A percentile compares a stretch with the other conserved stretches of the same genome.
Evolutionary conservation across 2,113 vertebrate species (phyloP).

Genomic region (Rhea pennata): DNA sequence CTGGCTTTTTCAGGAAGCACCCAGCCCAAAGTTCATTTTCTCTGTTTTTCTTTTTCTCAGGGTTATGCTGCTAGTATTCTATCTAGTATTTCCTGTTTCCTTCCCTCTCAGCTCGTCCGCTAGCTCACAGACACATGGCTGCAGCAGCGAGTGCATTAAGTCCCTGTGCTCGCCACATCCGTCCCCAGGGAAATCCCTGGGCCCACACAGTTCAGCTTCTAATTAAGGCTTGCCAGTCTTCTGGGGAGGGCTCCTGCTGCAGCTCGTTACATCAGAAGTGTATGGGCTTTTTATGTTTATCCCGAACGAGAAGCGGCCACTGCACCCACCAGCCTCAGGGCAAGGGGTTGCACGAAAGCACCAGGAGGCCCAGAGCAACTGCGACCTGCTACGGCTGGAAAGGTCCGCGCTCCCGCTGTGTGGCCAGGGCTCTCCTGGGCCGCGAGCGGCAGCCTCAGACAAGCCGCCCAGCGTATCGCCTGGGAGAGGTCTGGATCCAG

Average conservation of each 20-base stretch:
- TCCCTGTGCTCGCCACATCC: slow-evolving; percentile 44
- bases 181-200: slow-evolving; percentile 65
- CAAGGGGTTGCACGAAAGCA: not conserved
- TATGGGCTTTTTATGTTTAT: not conserved
- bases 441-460: no score
- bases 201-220: slow-evolving; percentile 22
- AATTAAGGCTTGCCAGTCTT: not conserved
- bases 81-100: slow-evolving; percentile 55
- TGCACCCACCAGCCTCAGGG: not conserved
- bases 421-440: no score
- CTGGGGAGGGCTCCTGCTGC: not conserved
- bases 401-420: no score
- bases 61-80: slow-evolving; percentile 2
- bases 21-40: slow-evolving; percentile 20
- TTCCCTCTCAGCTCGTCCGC: slow-evolving; percentile 5
- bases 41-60: not conserved
- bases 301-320: not conserved
- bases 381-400: no score
- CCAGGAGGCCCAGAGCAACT: not conserved
- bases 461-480: not conserved
- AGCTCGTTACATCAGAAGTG: not conserved
- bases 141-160: not conserved
- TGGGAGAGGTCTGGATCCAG: not conserved
- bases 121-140: not conserved
- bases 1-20: slow-evolving; percentile 15